Base-by-base conservation (phyloP, 2,888 invertebrate genomes). In the Cheilosia impressa region DNA sequence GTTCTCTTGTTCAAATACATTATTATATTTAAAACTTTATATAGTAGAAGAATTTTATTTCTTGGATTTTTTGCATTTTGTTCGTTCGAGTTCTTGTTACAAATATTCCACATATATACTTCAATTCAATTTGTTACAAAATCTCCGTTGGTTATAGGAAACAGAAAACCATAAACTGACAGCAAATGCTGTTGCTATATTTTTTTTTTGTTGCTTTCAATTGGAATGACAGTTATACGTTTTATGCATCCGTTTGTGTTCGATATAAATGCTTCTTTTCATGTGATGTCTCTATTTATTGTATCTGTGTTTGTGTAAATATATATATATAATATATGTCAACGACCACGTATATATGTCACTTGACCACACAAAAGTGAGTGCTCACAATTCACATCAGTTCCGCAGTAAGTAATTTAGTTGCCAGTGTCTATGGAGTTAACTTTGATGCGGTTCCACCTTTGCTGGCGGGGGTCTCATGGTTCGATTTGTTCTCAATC, bases 11-110 rank as follows among this genome's bases (percentile, higher is more conserved):
- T 34, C 15, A 24, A 60, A 41, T 60, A 41, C 19, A 19, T 43
- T 10, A 17, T 17, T 15, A 52, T 4, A 27, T 72, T 52, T 43
- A n/a, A 17, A 17, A 38, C 31, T 31, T 34, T 7, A 55, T 65
- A 17, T 38, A 38, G 34, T 57, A 38, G 41, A 57, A 41, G 6
- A 27, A 62, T 47, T 62, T 43, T 72, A 65, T 75, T 69, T 75
- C 71, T 82, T 82, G 65, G 77, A 78, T 79, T 77, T 50, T 84
- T 84, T 84, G 84, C 84, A 84, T 84, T 84, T 84, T 84, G 84
- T 84, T 84, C 80, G 80, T 84, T 84, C 55, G 63, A 84, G 75
- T 84, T 80, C 69, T 80, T 75, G 75, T 84, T 84, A 72, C 34
- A 69, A 55, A 50, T 43, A 22, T 38, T 58, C 17, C 58, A 58